A percentile compares a stretch with the other conserved stretches of the same genome.
These are phyloP conservation scores for Perithous albicinctus DNA, from an alignment of 2,888 invertebrate genomes.

Conservation along the genomic window DNA sequence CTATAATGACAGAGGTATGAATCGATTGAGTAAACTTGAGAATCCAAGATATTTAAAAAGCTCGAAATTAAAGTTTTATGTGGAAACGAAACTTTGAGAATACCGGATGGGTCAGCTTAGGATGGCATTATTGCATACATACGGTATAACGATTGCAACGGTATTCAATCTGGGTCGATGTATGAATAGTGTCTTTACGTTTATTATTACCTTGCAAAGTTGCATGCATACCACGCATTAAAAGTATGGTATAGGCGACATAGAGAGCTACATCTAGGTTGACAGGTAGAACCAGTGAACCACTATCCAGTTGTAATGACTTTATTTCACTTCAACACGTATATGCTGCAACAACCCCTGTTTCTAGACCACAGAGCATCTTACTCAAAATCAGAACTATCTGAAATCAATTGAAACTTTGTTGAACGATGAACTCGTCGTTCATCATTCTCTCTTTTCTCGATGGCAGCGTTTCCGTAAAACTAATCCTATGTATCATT, in stretches of 20 bases:
- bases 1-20: no score
- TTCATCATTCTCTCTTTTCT: no score
- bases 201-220: conserved; percentile 46
- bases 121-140: not conserved
- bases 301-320: not conserved
- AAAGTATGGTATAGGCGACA: conserved; percentile 7
- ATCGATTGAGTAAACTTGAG: no score
- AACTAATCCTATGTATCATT: no score
- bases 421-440: no score
- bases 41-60: no score
- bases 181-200: conserved; percentile 24
- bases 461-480: no score
- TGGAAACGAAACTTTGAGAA: not conserved
- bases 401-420: no score
- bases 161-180: conserved; percentile 45
- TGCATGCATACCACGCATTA: conserved; percentile 27
- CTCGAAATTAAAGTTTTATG: no score
- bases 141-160: conserved; percentile 5
- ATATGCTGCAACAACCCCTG: not conserved
- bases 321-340: conserved; percentile 7
- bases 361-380: not conserved
- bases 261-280: conserved; percentile 13
- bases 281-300: not conserved
- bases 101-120: not conserved
- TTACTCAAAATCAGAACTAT: not conserved